Percentiles rank a stretch among this genome's conserved stretches.
These are phyloP conservation scores for Lithophane leautieri DNA, from an alignment of 2,888 invertebrate genomes.

Conservation along the genomic window DNA sequence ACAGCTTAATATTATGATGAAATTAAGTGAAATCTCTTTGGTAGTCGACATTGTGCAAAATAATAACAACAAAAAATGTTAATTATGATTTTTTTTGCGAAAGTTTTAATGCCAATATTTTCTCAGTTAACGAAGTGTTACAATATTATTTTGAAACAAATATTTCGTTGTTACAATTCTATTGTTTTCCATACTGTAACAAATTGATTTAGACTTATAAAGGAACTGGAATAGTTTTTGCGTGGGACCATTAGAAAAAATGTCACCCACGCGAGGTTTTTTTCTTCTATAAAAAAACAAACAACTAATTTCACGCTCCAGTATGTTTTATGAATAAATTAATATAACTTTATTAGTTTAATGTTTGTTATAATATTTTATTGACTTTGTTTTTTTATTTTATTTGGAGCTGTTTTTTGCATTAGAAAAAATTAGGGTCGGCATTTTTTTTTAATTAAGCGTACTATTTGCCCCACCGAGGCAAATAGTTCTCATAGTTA, in stretches of 20 bases:
- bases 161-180: constrained; percentile 24
- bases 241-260: constrained; percentile 84
- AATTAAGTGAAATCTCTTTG: constrained; percentile 53
- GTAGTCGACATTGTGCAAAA: background rate
- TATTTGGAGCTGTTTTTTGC: constrained; percentile 33
- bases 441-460: constrained; percentile 1
- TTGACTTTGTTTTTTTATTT: constrained; percentile 16
- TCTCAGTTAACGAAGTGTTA: constrained; percentile 20
- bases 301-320: constrained; percentile 81
- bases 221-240: constrained; percentile 63
- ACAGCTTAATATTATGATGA: constrained; percentile 22
- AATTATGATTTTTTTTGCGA: constrained; percentile 12
- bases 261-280: constrained; percentile 83
- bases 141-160: constrained; percentile 33
- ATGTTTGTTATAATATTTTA: constrained; percentile 39
- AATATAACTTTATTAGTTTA: constrained; percentile 65
- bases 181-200: constrained; percentile 70
- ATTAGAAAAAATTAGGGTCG: constrained; percentile 34
- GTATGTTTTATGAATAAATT: constrained; percentile 77
- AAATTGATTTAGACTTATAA: constrained; percentile 60
- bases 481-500: constrained; percentile 4
- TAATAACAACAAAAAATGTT: constrained; percentile 8
- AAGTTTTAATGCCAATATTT: constrained; percentile 18
- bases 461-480: no score
- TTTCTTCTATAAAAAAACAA: constrained; percentile 71